Evolutionary conservation across 1,140 invertebrate species (phyloP).

Genomic region (Ladona fulva): DNA sequence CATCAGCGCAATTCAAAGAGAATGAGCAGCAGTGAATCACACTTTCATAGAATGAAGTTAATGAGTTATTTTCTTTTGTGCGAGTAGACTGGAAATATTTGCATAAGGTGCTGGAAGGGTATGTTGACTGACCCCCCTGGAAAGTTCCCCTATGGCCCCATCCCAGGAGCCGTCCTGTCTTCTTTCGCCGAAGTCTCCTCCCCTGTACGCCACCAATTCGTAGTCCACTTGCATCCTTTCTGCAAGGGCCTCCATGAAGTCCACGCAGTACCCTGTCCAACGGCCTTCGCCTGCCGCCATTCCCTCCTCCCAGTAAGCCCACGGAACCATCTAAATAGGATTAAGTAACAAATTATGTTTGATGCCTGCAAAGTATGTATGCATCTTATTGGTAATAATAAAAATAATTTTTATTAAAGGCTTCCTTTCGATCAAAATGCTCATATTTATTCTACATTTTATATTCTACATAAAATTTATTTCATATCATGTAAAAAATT

Average conservation of each 20-base stretch:
- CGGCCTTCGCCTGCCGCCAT: slow-evolving; percentile 39
- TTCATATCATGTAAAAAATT: too few species aligned
- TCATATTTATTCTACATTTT: too few species aligned
- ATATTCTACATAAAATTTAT: too few species aligned
- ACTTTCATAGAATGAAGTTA: not conserved
- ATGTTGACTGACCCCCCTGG: slow-evolving; percentile 54
- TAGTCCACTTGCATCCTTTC: slow-evolving; percentile 81
- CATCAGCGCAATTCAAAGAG: not conserved
- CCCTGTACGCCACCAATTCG: slow-evolving; percentile 60
- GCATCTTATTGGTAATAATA: too few species aligned
- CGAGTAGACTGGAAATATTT: too few species aligned
- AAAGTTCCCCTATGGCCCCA: slow-evolving; percentile 84
- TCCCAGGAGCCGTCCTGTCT: slow-evolving; percentile 71
- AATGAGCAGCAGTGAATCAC: not conserved
- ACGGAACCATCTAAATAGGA: slow-evolving; percentile 43
- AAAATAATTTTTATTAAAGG: too few species aligned
- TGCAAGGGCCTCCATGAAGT: slow-evolving; percentile 67
- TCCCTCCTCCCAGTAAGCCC: slow-evolving; percentile 42
- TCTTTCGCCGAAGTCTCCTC: slow-evolving; percentile 34
- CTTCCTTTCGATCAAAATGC: too few species aligned
- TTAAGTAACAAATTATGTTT: too few species aligned
- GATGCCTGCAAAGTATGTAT: too few species aligned
- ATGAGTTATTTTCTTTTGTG: not conserved
- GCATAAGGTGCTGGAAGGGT: too few species aligned
- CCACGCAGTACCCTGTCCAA: slow-evolving; percentile 87